phyloP scores from a whole-genome alignment of 2,888 invertebrate genomes.

The Leptarthrus brevirostris region DNA sequence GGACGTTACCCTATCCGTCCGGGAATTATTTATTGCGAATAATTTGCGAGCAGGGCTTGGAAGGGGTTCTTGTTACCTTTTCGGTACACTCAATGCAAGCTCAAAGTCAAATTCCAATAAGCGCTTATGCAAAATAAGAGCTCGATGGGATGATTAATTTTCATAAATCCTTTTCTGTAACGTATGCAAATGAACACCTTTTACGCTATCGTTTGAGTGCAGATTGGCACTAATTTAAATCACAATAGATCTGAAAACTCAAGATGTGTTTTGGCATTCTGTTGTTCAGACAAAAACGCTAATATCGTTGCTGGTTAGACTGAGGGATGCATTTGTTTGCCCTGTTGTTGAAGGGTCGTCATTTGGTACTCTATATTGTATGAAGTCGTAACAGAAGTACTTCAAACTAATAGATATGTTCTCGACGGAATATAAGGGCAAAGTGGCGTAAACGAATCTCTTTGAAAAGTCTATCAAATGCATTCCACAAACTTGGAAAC shows the following conservation, averaged over 20 bases:
- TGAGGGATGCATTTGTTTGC: no score
- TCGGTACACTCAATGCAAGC: not conserved
- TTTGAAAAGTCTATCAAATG: conserved; percentile 12
- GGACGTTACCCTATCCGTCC: not conserved
- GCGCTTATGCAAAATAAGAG: conserved; percentile 30
- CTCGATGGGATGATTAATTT: conserved; percentile 50
- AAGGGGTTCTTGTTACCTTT: conserved; percentile 48
- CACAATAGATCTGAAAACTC: no score
- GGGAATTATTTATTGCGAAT: conserved; percentile 49
- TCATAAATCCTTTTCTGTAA: conserved; percentile 35
- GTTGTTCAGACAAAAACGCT: no score
- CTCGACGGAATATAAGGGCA: no score
- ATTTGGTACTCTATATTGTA: no score
- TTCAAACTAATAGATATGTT: no score
- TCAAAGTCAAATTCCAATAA: conserved; percentile 35
- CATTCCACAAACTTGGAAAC: not conserved
- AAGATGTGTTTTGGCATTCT: no score
- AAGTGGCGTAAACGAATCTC: no score
- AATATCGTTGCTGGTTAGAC: no score
- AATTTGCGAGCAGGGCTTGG: conserved; percentile 27
- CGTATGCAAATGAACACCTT: conserved; percentile 44
- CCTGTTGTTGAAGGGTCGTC: no score
- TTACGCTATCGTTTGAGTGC: not conserved
- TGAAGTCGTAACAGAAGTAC: no score
- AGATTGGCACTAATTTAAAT: no score